phyloP scores from a whole-genome alignment of 2,113 vertebrate genomes.

The Oplegnathus fasciatus region DNA sequence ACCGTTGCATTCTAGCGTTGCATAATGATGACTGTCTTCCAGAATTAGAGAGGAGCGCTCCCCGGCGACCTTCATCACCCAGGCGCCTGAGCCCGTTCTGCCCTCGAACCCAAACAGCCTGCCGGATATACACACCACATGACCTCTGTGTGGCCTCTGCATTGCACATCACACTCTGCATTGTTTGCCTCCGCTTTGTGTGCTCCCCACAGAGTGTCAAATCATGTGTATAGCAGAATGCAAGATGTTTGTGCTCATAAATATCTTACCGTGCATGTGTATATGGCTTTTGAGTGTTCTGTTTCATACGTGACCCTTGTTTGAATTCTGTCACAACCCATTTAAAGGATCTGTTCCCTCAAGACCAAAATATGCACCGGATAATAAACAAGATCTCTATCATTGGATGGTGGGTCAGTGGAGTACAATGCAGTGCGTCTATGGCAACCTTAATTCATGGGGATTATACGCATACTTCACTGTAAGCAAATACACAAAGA shows the following conservation, averaged over 20 bases:
- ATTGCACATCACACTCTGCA: conserved; percentile 37
- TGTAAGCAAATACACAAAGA: background rate
- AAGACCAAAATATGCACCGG: background rate
- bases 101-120: conserved; percentile 66
- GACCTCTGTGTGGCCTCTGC: conserved; percentile 54
- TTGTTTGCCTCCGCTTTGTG: conserved; percentile 37
- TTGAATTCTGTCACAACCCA: background rate
- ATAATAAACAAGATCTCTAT: background rate
- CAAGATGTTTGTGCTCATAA: conserved; percentile 42
- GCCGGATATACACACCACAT: conserved; percentile 68
- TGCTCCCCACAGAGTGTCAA: conserved; percentile 34
- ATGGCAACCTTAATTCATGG: background rate
- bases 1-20: conserved; percentile 48
- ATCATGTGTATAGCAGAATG: conserved; percentile 28
- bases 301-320: conserved; percentile 1
- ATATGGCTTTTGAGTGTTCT: background rate
- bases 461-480: background rate
- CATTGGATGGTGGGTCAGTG: background rate
- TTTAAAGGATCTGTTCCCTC: background rate
- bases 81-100: conserved; percentile 75
- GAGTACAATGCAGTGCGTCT: background rate
- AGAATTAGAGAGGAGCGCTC: conserved; percentile 75
- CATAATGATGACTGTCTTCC: conserved; percentile 73
- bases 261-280: conserved; percentile 15
- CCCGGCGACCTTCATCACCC: conserved; percentile 83